Evolutionary conservation across 2,113 vertebrate genomes (phyloP).

Genomic region (Hystrix brachyura): DNA sequence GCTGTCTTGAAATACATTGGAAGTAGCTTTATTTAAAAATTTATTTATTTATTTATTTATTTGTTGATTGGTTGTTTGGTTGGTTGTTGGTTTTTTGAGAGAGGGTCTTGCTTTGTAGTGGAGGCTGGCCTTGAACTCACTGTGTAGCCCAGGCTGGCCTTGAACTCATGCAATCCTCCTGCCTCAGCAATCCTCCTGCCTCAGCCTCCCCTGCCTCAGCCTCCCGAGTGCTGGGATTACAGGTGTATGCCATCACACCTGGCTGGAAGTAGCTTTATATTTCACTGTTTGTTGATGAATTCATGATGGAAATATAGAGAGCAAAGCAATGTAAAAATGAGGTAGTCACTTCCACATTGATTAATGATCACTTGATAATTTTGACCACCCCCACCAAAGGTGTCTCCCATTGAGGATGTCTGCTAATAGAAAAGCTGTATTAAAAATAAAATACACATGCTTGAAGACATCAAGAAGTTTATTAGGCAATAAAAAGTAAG

Average conservation of each 20-base stretch:
- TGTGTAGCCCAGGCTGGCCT: too few species aligned
- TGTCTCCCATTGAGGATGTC: conserved; percentile 29
- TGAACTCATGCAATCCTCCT: too few species aligned
- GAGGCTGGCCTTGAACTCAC: too few species aligned
- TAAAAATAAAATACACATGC: conserved; percentile 34
- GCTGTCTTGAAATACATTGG: background rate
- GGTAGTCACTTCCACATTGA: background rate
- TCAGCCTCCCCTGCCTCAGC: too few species aligned
- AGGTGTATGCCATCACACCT: too few species aligned
- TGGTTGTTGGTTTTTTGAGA: too few species aligned
- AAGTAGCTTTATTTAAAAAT: background rate
- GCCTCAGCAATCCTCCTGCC: too few species aligned
- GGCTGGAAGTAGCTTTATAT: background rate
- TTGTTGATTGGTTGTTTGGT: too few species aligned
- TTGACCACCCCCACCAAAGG: background rate
- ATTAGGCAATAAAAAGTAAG: background rate
- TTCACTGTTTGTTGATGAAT: background rate
- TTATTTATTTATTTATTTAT: too few species aligned
- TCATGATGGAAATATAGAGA: background rate
- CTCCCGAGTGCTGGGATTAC: too few species aligned
- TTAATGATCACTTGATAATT: background rate
- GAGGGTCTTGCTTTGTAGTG: too few species aligned
- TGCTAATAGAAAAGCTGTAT: conserved; percentile 59
- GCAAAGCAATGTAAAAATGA: background rate
- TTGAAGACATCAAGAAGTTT: conserved; percentile 24